These are phyloP conservation scores for Schizopygopsis pylzovi DNA, from an alignment of 2,797 vertebrate genomes.

Conservation along the genomic window DNA sequence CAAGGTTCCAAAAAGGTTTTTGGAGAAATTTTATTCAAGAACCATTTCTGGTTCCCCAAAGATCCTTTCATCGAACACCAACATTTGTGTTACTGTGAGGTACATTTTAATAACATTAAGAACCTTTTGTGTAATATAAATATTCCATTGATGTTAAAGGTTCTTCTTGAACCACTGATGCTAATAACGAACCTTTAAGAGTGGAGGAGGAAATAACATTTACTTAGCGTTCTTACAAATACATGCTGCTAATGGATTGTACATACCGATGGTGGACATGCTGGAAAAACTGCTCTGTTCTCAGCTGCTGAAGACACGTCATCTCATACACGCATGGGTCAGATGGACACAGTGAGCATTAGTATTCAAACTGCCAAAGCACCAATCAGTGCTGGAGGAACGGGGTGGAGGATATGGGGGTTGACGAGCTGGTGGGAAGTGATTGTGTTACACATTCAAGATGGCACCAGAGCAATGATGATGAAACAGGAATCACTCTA, in stretches of 20 bases:
- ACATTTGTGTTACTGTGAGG: background rate
- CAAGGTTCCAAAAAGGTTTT: background rate
- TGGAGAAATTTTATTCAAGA: background rate
- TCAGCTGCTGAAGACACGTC: background rate
- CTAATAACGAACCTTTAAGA: background rate
- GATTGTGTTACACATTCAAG: slow-evolving; percentile 72
- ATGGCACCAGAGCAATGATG: slow-evolving; percentile 28
- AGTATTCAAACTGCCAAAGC: slow-evolving; percentile 77
- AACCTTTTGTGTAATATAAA: background rate
- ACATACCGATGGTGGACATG: background rate
- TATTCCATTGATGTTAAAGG: background rate
- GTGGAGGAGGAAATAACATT: background rate
- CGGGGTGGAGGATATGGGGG: slow-evolving; percentile 69
- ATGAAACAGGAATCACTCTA: slow-evolving; percentile 27
- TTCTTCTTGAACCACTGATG: background rate
- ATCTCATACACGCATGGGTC: slow-evolving; percentile 65
- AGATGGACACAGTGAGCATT: slow-evolving; percentile 61
- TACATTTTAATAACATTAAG: background rate
- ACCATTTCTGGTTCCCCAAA: background rate
- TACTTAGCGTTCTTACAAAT: background rate
- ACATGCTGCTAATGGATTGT: background rate
- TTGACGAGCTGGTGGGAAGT: slow-evolving; percentile 48
- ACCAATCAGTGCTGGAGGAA: slow-evolving; percentile 79
- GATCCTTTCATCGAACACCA: background rate
- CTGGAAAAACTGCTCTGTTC: background rate